Conservation (phyloP, 1,140 invertebrate genomes). For the Drosophila ironensis region DNA sequence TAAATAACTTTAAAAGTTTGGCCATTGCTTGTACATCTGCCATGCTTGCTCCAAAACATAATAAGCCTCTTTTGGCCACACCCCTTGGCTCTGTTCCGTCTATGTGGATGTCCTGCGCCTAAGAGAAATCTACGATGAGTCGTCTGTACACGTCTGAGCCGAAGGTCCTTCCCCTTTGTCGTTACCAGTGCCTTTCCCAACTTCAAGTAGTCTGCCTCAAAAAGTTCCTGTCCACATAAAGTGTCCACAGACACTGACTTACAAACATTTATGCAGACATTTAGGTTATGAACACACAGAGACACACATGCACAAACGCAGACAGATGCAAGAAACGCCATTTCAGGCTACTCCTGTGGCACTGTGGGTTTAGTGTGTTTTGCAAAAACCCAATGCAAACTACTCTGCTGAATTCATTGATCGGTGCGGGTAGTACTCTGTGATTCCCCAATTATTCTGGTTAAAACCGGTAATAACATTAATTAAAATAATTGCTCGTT, state of each 20-base stretch:
- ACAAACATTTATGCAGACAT: constrained; percentile 30
- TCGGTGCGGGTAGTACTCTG: too few relatives aligned
- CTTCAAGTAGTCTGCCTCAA: constrained; percentile 46
- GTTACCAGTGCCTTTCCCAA: constrained; percentile 10
- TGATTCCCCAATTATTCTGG: too few relatives aligned
- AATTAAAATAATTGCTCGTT: too few relatives aligned
- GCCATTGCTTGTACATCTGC: constrained; percentile 18
- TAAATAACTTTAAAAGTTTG: constrained; percentile 29
- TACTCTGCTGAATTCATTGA: not conserved
- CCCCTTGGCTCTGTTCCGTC: constrained; percentile 5
- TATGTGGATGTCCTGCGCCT: constrained; percentile 18
- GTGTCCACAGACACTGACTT: constrained; percentile 32
- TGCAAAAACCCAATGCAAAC: constrained; percentile 48
- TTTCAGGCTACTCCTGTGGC: constrained; percentile 9
- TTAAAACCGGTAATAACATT: too few relatives aligned
- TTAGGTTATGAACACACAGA: constrained; percentile 20
- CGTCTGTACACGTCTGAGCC: constrained; percentile 30
- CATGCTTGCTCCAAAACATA: not conserved
- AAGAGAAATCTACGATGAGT: constrained; percentile 2
- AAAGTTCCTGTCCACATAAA: constrained; percentile 46
- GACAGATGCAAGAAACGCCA: not conserved
- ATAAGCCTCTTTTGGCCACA: constrained; percentile 11
- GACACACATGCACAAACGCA: not conserved
- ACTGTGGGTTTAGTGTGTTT: constrained; percentile 33
- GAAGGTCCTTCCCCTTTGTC: constrained; percentile 17